Evolutionary conservation across 2,888 invertebrate species (phyloP).

Genomic region (Agonopterix alstromeriana): DNA sequence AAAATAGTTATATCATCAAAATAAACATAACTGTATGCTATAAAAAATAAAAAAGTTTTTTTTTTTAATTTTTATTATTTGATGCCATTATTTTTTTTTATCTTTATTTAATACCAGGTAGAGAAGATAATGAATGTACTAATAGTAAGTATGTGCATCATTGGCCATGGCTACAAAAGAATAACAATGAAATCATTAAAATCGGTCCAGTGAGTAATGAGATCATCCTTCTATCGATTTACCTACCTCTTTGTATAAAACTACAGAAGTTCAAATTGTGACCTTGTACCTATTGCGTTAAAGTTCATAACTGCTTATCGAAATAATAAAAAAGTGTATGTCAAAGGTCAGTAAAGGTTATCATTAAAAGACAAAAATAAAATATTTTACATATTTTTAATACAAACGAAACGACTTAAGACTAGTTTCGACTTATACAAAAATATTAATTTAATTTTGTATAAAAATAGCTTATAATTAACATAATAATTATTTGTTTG

Average conservation of each 20-base stretch:
- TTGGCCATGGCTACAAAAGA: neutral
- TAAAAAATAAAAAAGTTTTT: too few relatives aligned
- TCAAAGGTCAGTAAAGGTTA: neutral
- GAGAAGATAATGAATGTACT: too few relatives aligned
- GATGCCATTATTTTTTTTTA: too few relatives aligned
- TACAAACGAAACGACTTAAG: constrained; percentile 64
- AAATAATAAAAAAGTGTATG: too few relatives aligned
- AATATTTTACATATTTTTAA: constrained; percentile 28
- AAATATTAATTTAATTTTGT: constrained; percentile 31
- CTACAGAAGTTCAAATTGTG: neutral
- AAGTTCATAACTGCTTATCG: too few relatives aligned
- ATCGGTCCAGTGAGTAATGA: constrained; percentile 1
- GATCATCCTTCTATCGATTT: neutral
- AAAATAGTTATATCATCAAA: too few relatives aligned
- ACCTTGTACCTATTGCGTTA: neutral
- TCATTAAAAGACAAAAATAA: neutral
- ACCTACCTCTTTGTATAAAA: neutral
- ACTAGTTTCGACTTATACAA: constrained; percentile 51
- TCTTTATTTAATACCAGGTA: too few relatives aligned
- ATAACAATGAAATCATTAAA: neutral
- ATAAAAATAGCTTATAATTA: constrained; percentile 41
- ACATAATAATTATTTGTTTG: constrained; percentile 13
- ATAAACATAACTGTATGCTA: too few relatives aligned
- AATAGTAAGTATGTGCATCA: too few relatives aligned
- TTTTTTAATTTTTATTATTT: too few relatives aligned